phyloP scores from a whole-genome alignment of 2,113 vertebrate species.

The Sapayoa aenigma region DNA sequence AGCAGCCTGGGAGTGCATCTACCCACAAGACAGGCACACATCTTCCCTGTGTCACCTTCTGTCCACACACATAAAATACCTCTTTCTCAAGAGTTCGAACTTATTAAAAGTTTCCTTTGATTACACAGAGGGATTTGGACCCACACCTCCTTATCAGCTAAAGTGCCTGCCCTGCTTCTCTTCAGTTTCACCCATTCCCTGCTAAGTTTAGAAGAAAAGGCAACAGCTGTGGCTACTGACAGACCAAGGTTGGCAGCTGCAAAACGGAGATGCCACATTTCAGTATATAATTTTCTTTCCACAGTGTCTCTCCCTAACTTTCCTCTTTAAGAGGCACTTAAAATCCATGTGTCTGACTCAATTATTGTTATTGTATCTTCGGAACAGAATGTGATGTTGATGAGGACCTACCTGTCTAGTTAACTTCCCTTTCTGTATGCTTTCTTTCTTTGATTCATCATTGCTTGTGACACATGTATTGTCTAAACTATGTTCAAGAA shows the following conservation, averaged over 20 bases:
- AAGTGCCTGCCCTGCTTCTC: not conserved
- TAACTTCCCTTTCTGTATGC: constrained; percentile 59
- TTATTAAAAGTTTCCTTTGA: not conserved
- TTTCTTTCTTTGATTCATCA: constrained; percentile 60
- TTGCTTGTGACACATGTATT: constrained; percentile 71
- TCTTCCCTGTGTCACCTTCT: not conserved
- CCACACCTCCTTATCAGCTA: not conserved
- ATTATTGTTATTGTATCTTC: constrained; percentile 56
- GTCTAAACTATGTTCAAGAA: constrained; percentile 56
- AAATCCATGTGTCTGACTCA: constrained; percentile 68
- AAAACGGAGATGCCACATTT: constrained; percentile 50
- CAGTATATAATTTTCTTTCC: constrained; percentile 41
- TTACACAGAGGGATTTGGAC: not conserved
- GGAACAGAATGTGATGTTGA: constrained; percentile 52
- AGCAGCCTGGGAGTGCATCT: rapidly evolving
- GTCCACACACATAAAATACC: not conserved
- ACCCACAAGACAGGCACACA: not conserved
- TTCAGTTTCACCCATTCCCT: not conserved
- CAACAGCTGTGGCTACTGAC: constrained; percentile 31
- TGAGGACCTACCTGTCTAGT: constrained; percentile 68
- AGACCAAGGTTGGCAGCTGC: constrained; percentile 57
- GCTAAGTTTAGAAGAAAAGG: constrained; percentile 53
- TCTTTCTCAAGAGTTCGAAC: not conserved
- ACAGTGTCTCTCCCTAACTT: constrained; percentile 58
- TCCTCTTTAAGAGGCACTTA: constrained; percentile 67